phyloP scores from a whole-genome alignment of 2,888 invertebrate species.

The Desoria tigrina region DNA sequence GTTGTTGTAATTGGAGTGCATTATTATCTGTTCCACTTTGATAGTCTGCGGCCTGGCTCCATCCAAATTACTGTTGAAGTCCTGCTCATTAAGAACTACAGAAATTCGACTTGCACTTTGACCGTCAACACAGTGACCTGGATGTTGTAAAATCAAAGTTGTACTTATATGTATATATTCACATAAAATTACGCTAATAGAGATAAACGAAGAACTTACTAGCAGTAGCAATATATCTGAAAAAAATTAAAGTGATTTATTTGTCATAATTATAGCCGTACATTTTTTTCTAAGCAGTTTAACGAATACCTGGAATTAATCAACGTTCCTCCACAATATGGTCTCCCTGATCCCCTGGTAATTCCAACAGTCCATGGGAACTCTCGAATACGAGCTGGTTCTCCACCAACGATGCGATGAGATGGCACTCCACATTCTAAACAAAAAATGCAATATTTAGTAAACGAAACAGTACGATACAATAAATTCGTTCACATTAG shows the following conservation, averaged over 20 bases:
- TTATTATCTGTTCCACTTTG: conserved; percentile 39
- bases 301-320: conserved; percentile 43
- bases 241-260: not conserved
- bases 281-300: not conserved
- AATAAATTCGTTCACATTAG: not conserved
- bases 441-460: not conserved
- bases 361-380: conserved; percentile 48
- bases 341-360: conserved; percentile 38
- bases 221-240: conserved; percentile 42
- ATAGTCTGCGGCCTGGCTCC: conserved; percentile 35
- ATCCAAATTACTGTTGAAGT: conserved; percentile 35
- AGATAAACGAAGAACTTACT: too few relatives aligned
- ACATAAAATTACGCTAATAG: too few relatives aligned
- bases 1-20: conserved; percentile 48
- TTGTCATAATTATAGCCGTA: not conserved
- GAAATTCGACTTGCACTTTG: conserved; percentile 42
- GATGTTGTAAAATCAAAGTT: not conserved
- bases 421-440: conserved; percentile 39
- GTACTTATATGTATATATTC: not conserved
- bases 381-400: conserved; percentile 36
- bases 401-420: conserved; percentile 47
- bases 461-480: not conserved
- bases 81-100: conserved; percentile 51
- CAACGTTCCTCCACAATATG: conserved; percentile 43
- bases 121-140: conserved; percentile 49